These are phyloP conservation scores for Saxidomus purpurata DNA, from an alignment of 1,140 invertebrate genomes.

Conservation along the genomic window DNA sequence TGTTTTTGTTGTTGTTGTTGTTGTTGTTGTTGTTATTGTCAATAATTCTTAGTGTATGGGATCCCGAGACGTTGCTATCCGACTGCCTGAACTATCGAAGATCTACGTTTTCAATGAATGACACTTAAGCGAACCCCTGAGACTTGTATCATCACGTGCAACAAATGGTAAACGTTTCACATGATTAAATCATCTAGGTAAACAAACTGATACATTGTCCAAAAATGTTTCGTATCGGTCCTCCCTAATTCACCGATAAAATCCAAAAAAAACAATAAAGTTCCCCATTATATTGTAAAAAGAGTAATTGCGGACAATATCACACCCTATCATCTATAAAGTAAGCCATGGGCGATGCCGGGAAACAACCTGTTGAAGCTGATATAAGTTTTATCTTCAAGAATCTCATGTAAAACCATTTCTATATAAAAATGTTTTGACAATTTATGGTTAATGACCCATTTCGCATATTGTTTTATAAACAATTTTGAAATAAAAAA, in stretches of 20 bases:
- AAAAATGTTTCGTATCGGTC: neutral
- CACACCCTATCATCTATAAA: neutral
- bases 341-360: neutral
- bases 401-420: neutral
- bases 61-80: neutral
- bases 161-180: neutral
- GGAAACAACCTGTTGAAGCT: neutral
- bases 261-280: neutral
- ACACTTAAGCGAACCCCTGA: neutral
- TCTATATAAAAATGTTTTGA: neutral
- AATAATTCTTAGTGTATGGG: too few relatives aligned
- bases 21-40: too few relatives aligned
- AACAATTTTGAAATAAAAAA: neutral
- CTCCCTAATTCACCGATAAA: neutral
- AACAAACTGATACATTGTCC: neutral
- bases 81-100: neutral
- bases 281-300: neutral
- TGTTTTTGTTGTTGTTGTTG: too few relatives aligned
- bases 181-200: neutral
- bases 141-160: neutral
- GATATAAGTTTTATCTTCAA: neutral
- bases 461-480: neutral
- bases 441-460: neutral
- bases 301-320: neutral
- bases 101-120: neutral